phyloP scores from a whole-genome alignment of 2,888 invertebrate genomes.

The Ditula angustiorana region DNA sequence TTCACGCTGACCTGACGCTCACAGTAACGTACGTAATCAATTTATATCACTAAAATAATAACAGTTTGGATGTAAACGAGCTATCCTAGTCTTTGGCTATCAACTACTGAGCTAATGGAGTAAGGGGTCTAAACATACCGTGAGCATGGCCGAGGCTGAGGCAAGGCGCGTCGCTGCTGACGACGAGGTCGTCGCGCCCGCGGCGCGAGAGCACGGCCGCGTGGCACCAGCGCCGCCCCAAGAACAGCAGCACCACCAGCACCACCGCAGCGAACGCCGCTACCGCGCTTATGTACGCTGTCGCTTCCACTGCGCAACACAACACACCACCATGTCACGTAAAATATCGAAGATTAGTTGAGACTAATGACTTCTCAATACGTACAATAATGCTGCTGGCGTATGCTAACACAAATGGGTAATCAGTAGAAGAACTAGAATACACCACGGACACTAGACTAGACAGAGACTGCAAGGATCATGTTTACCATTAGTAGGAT shows the following conservation, averaged over 20 bases:
- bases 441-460: constrained; percentile 37
- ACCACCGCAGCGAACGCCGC: constrained; percentile 93
- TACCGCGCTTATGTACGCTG: constrained; percentile 94
- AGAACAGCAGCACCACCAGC: constrained; percentile 93
- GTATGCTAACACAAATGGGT: background rate
- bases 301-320: constrained; percentile 90
- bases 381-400: background rate
- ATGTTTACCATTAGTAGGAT: constrained; percentile 77
- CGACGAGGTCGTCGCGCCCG: constrained; percentile 75
- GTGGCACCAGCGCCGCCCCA: constrained; percentile 90
- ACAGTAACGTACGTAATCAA: background rate
- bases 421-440: background rate
- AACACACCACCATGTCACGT: constrained; percentile 34
- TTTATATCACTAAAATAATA: background rate
- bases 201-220: constrained; percentile 70
- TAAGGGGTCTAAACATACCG: constrained; percentile 7
- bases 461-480: constrained; percentile 38
- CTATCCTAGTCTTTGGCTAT: background rate
- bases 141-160: constrained; percentile 74
- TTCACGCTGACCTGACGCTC: background rate
- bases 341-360: no score
- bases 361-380: background rate
- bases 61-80: background rate
- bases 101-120: background rate
- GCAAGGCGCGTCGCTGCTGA: constrained; percentile 66